Base-by-base conservation (phyloP, 2,888 invertebrate species). In the Eurytoma adleriae region DNA sequence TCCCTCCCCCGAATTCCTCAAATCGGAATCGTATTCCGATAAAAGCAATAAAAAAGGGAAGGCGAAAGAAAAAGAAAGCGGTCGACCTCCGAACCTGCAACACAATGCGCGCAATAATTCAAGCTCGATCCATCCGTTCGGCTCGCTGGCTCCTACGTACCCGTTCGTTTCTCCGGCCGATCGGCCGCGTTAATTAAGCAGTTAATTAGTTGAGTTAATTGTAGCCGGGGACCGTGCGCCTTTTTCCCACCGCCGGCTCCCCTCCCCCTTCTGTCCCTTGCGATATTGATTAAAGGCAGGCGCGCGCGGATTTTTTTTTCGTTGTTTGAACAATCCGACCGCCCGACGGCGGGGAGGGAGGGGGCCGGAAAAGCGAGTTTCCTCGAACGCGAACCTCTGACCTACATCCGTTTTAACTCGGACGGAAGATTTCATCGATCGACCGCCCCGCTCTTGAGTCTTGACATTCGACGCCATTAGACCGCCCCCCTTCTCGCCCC, bases 351-450 rank as follows among this genome's bases (percentile, higher is more conserved):
- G 54, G 57, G 62, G 73, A 54, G 62, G 10, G 52, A 27, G 76
- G 12, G 24, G 12, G 24, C 27, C 72, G 78, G 81, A 71, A 81
- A 81, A 81, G 67, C 81, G 62, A 78, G 75, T 71, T 74, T 78
- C 54, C 74, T 78, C 74, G 78, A 81, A 71, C 76, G 80, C 80
- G 82, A 82, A 82, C 80, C 82, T 82, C 79, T 83, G 83, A 81
- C 83, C 83, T 79, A 83, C 79, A 79, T 83, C 79, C 73, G 78
- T 80, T 80, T 82, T 75, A 78, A 81, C 79, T 83, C 83, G 83
- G 69, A 79, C 81, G 76, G 78, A 81, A 81, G 78, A 83, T 82
- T 78, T 78, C 77, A 82, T 82, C 80, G 82, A 82, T 82, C 82
- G 72, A 18, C 75, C 62, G 56, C 71, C 73, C 68, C 82, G 82